phyloP scores from a whole-genome alignment of 1,140 invertebrate species.

The Zaprionus africanus region DNA sequence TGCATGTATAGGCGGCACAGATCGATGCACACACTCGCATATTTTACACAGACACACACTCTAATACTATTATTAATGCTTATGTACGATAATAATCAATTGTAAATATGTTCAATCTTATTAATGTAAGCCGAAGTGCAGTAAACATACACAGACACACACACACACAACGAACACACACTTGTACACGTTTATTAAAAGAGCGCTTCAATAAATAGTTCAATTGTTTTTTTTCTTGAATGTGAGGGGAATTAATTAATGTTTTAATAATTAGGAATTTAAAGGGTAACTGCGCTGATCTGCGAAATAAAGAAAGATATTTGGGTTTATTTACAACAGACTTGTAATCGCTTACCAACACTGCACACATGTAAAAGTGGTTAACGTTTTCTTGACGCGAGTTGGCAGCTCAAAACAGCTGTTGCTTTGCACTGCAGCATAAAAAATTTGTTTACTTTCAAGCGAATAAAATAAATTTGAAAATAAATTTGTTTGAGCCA shows the following conservation, averaged over 20 bases:
- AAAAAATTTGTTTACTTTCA: constrained; percentile 9
- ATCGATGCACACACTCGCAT: constrained; percentile 41
- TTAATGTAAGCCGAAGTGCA: constrained; percentile 62
- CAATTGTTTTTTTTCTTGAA: constrained; percentile 10
- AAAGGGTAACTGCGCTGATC: background rate
- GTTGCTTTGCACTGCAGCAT: background rate
- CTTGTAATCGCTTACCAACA: background rate
- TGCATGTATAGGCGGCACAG: constrained; percentile 59
- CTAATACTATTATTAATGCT: constrained; percentile 45
- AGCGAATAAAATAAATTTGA: background rate
- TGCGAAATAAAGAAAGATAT: background rate
- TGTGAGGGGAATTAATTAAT: too few relatives aligned
- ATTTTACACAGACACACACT: constrained; percentile 35
- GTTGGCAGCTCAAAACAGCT: constrained; percentile 27
- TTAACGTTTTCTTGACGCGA: background rate
- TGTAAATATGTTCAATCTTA: constrained; percentile 72
- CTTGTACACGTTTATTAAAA: constrained; percentile 42
- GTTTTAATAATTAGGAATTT: too few relatives aligned
- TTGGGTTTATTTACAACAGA: background rate
- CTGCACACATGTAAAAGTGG: background rate
- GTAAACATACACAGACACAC: constrained; percentile 28
- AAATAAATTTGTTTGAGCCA: background rate
- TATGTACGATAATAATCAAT: constrained; percentile 71
- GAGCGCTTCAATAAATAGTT: constrained; percentile 55
- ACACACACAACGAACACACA: constrained; percentile 15